Conservation (phyloP, 2,888 invertebrate species). For the Thyatira batis region DNA sequence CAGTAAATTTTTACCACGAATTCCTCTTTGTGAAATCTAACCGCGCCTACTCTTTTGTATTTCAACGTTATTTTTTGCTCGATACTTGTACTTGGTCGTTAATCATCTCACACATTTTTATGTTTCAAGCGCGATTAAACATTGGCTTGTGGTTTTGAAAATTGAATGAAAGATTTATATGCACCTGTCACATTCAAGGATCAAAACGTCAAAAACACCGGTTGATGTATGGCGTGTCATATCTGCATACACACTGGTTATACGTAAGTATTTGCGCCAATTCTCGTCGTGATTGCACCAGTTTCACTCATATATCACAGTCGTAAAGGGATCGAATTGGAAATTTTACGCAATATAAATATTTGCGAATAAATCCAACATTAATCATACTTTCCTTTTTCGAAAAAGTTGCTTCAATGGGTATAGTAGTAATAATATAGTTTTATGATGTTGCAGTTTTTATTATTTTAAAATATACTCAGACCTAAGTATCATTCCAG, state of each 20-base stretch:
- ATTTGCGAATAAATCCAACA: too few species aligned
- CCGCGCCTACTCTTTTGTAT: background rate
- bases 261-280: background rate
- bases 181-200: slow-evolving; percentile 35
- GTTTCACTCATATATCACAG: background rate
- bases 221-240: slow-evolving; percentile 48
- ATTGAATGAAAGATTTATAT: slow-evolving; percentile 9
- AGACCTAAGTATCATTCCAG: background rate
- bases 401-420: too few species aligned
- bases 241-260: slow-evolving; percentile 8
- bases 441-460: too few species aligned
- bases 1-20: background rate
- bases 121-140: background rate
- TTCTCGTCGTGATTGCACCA: background rate
- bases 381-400: too few species aligned
- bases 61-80: background rate
- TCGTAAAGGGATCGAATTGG: background rate
- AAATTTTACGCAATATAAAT: background rate
- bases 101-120: background rate
- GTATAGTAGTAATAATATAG: too few species aligned
- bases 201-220: slow-evolving; percentile 41
- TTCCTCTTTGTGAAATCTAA: background rate
- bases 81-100: background rate
- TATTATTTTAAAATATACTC: too few species aligned
- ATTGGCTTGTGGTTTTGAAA: slow-evolving; percentile 9